Conservation (phyloP, 1,140 invertebrate species). For the Eupristina koningsbergeri region DNA sequence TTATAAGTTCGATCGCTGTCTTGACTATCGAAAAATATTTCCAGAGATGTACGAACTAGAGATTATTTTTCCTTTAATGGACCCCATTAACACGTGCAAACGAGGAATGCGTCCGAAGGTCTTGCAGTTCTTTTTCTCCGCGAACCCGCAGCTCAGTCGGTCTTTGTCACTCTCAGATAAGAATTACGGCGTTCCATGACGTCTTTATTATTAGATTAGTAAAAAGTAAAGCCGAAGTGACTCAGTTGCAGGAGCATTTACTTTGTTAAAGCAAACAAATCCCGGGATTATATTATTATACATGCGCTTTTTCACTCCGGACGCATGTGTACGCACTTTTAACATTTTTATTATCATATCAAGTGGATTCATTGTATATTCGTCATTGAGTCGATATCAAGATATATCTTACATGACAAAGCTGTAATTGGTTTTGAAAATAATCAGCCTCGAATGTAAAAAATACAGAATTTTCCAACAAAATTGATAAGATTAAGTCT, state of each 20-base stretch:
- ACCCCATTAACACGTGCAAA: neutral
- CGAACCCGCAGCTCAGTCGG: neutral
- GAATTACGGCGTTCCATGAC: constrained; percentile 6
- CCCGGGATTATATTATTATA: neutral
- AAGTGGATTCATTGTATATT: neutral
- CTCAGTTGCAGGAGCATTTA: neutral
- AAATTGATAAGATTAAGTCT: no score
- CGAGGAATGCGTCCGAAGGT: constrained; percentile 1
- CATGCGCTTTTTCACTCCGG: neutral
- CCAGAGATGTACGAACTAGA: neutral
- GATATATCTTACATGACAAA: no score
- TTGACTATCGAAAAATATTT: neutral
- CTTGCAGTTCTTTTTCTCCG: neutral
- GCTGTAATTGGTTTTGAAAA: no score
- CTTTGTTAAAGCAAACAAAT: neutral
- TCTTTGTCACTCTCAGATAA: constrained; percentile 13
- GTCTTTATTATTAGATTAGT: constrained; percentile 10
- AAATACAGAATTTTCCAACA: no score
- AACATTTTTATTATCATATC: neutral
- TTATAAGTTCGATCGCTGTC: neutral
- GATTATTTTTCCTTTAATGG: neutral
- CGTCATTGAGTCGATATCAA: no score
- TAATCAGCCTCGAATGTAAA: no score
- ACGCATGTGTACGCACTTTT: neutral
- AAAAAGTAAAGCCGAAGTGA: constrained; percentile 9